These are phyloP conservation scores for Hylaea fasciaria DNA, from an alignment of 2,888 invertebrate genomes.

Conservation along the genomic window DNA sequence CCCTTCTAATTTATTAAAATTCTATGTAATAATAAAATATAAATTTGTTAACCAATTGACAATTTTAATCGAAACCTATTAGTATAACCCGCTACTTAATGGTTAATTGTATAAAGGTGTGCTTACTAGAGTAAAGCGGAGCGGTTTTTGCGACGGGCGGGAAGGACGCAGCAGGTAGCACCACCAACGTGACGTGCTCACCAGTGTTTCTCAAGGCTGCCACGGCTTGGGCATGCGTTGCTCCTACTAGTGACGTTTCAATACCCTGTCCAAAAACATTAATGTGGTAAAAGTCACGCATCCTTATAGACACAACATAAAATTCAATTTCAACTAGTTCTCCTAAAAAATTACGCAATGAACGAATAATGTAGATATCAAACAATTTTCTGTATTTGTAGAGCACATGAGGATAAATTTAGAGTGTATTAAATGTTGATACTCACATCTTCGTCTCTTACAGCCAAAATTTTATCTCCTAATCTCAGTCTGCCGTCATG, in stretches of 20 bases:
- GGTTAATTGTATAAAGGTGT: slow-evolving; percentile 35
- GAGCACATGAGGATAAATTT: background rate
- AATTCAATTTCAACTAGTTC: no score
- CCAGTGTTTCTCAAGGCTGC: slow-evolving; percentile 77
- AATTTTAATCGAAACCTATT: background rate
- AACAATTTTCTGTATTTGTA: no score
- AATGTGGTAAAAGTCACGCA: no score
- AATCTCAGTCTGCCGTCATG: slow-evolving; percentile 78
- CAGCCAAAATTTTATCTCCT: slow-evolving; percentile 82
- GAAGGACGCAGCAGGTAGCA: slow-evolving; percentile 74
- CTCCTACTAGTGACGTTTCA: slow-evolving; percentile 79
- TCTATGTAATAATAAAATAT: no score
- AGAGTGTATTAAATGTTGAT: background rate
- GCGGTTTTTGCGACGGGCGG: slow-evolving; percentile 74
- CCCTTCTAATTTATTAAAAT: no score
- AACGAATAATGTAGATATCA: background rate
- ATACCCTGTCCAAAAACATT: slow-evolving; percentile 62
- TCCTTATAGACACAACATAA: no score
- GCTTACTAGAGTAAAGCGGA: slow-evolving; percentile 76
- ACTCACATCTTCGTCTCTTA: slow-evolving; percentile 80
- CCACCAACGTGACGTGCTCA: slow-evolving; percentile 78
- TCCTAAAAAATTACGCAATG: no score
- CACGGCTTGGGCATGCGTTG: slow-evolving; percentile 80
- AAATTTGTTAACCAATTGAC: no score
- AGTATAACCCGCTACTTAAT: background rate